These are phyloP conservation scores for Alosa sapidissima DNA, from an alignment of 2,797 vertebrate genomes.

Conservation along the genomic window DNA sequence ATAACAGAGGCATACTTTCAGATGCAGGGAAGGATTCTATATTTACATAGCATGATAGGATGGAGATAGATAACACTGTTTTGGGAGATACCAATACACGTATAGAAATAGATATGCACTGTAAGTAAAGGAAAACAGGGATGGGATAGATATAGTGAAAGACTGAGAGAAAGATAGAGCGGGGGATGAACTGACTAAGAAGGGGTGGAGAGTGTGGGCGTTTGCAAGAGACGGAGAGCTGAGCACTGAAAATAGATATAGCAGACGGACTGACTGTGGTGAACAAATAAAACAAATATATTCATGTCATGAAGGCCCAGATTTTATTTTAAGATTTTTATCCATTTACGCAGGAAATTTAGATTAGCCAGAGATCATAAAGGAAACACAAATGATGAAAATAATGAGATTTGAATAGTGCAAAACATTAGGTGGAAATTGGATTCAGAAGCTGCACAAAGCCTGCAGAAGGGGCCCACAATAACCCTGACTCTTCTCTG, in stretches of 20 bases:
- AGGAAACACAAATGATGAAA: background rate
- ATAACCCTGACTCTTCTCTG: background rate
- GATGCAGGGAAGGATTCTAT: background rate
- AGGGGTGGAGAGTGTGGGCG: background rate
- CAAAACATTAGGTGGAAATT: background rate
- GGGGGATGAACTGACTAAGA: background rate
- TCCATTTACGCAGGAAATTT: background rate
- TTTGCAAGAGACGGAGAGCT: background rate
- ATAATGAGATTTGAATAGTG: conserved; percentile 17
- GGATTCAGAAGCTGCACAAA: background rate
- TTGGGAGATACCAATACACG: background rate
- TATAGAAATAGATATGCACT: background rate
- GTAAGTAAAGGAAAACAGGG: background rate
- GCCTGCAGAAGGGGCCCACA: background rate
- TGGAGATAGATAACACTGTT: background rate
- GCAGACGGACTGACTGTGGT: conserved; percentile 2
- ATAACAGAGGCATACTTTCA: background rate
- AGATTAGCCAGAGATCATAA: background rate
- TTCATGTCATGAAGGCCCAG: background rate
- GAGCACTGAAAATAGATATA: background rate
- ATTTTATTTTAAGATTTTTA: conserved; percentile 15
- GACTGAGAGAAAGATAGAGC: background rate
- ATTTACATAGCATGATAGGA: background rate
- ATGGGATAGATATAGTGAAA: background rate
- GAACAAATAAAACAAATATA: background rate